Evolutionary conservation across 1,140 invertebrate genomes (phyloP).

Genomic region (Listronotus oregonensis): DNA sequence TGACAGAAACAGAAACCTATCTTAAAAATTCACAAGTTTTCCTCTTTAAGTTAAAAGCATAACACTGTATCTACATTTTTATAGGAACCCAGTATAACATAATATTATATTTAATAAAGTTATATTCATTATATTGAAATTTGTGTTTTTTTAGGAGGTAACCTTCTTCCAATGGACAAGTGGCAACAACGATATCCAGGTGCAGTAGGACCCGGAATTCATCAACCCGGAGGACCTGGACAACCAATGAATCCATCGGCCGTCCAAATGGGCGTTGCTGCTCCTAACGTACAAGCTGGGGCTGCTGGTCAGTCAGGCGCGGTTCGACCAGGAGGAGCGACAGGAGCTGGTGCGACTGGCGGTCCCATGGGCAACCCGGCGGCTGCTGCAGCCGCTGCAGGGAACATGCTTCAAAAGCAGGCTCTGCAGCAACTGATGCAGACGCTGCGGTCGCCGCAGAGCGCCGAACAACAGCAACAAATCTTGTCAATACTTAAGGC

Average conservation of each 20-base stretch:
- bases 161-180: conserved; percentile 70
- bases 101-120: too few relatives aligned
- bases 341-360: conserved; percentile 45
- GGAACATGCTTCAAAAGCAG: conserved; percentile 67
- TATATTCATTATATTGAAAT: too few relatives aligned
- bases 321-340: conserved; percentile 50
- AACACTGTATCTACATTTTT: too few relatives aligned
- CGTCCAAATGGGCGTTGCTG: conserved; percentile 35
- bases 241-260: conserved; percentile 42
- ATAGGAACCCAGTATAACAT: too few relatives aligned
- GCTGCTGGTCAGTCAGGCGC: conserved; percentile 20
- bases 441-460: conserved; percentile 84
- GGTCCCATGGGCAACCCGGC: conserved; percentile 41
- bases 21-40: too few relatives aligned
- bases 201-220: conserved; percentile 56
- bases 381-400: conserved; percentile 36
- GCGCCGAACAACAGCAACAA: conserved; percentile 92
- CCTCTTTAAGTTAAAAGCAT: too few relatives aligned
- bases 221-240: conserved; percentile 48
- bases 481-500: conserved; percentile 91
- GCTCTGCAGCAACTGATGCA: conserved; percentile 88
- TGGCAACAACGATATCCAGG: conserved; percentile 65
- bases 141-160: conserved; percentile 48
- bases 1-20: too few relatives aligned
- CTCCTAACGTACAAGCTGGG: conserved; percentile 30